Evolutionary conservation across 2,113 vertebrate genomes (phyloP), one percentile per base, ranked within the genome.

Genomic region (Acanthochromis polyacanthus): DNA sequence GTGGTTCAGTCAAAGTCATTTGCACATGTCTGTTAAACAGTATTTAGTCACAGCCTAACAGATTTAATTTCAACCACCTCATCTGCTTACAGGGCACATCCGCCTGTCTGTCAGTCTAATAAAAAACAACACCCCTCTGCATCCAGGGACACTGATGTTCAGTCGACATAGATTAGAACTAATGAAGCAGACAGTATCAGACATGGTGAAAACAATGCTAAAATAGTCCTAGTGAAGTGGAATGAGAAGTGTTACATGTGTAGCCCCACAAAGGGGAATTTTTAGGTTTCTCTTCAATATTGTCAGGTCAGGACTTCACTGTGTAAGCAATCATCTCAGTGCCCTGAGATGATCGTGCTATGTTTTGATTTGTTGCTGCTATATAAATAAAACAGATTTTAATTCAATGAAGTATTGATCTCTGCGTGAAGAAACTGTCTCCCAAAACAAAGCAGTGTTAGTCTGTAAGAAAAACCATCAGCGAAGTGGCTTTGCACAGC

Each of bases 1-100:
- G 23, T 10, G 30, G 20, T 86, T 69, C 69, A 71, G 77, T 50
- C 85, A 63, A 28, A 78, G 38, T 82, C 71, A 65, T 25, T 83
- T 57, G 59, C 57, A 46, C 71, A 65, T 58, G 78, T 80, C 87
- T 62, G 55, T 80, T 82, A 74, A 73, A 84, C 28, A 75, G 59
- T 59, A 78, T 86, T 91, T 85, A 85, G 75, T 83, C 71, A 87
- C 78, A 61, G 80, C 65, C 69, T 77, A 56, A 76, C 80, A 82
- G 63, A 73, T 78, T 55, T 72, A 40, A 86, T 88, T 86, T 88
- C 66, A 72, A 67, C n/a, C 46, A 52, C 55, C 69, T 75, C 65
- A 64, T 79, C 63, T 71, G 68, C 48, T 74, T 59, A 66, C 32
- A 65, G 67, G 72, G 64, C 61, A 72, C 60, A 62, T 64, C 15